Evolutionary conservation across 2,797 vertebrate genomes (phyloP), one percentile per base, ranked within the genome.

Genomic region (Garrulus glandarius): DNA sequence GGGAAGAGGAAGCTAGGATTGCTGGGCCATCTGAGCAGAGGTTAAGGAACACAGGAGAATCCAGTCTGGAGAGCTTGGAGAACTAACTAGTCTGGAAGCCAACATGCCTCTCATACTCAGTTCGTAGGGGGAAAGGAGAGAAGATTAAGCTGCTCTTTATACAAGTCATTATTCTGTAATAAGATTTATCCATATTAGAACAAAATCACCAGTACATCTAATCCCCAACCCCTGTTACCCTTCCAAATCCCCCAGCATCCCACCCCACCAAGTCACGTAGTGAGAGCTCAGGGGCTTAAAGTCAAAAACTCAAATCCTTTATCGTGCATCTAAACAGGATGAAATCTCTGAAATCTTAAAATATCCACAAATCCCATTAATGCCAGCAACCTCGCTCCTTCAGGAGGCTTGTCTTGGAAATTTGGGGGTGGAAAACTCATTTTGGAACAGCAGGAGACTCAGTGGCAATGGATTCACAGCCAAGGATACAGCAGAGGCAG

Each of bases 401-500:
- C 52, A 5, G 21, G 46, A 91, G 77, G 53, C 22, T 37, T 36
- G 9, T 11, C 65, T 70, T 49, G 0, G 3, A 75, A 72, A 78
- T 47, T 11, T 30, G 19, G 32, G 15, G 4, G 15, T 11, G 39
- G 39, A 67, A 91, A 89, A 46, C 13, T 10, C 24, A 39, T n/a
- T 77, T 78, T 46, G 55, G 67, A 64, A 56, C 1, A 2, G 15
- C 13, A 17, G 0, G 1, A 65, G 13, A 30, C 14, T 77, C 2
- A 17, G 52, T 15, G 19, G 39, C 53, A 67, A 59, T 2, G 11
- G 46, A 72, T 37, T 78, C 81, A 24, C 63, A 59, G 57, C 84
- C 96, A 97, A 98, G 98, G 99, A 99, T 99, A 99, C 99, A 99
- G 98, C 55, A 99, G 98, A 50, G 99, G 99, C 41, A 99, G 97